These are phyloP conservation scores for Rhinella marina DNA, from an alignment of 2,797 vertebrate species.

Conservation along the genomic window DNA sequence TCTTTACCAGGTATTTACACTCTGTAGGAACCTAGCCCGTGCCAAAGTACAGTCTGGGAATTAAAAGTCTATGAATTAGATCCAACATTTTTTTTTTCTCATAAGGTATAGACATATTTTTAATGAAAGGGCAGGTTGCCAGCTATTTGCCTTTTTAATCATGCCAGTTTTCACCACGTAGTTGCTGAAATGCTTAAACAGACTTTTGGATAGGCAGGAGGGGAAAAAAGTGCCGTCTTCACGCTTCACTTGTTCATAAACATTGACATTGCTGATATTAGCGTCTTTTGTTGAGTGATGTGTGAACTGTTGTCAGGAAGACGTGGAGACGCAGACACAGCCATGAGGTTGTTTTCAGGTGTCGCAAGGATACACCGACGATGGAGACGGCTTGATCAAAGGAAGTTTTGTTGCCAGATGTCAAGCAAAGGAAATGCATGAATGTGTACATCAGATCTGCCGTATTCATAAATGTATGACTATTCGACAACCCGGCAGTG, in stretches of 20 bases:
- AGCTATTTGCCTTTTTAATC: constrained; percentile 34
- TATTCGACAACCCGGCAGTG: neutral
- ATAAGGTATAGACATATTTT: constrained; percentile 52
- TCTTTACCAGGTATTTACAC: constrained; percentile 23
- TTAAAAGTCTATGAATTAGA: constrained; percentile 48
- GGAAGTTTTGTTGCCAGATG: constrained; percentile 42
- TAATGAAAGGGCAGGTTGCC: constrained; percentile 39
- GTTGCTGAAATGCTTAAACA: constrained; percentile 37
- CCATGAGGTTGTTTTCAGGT: constrained; percentile 41
- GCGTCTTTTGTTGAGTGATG: constrained; percentile 58
- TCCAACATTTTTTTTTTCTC: constrained; percentile 55
- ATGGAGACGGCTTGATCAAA: constrained; percentile 48
- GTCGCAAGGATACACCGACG: constrained; percentile 35
- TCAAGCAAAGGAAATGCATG: constrained; percentile 23
- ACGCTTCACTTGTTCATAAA: constrained; percentile 47
- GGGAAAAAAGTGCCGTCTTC: constrained; percentile 42
- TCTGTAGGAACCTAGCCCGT: neutral
- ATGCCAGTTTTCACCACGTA: constrained; percentile 29
- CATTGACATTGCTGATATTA: constrained; percentile 52
- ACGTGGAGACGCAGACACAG: constrained; percentile 19
- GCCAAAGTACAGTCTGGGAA: constrained; percentile 58
- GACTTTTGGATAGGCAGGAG: constrained; percentile 24
- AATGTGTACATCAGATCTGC: neutral
- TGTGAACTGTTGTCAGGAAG: constrained; percentile 43
- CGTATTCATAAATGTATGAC: neutral